These are phyloP conservation scores for Coleophora flavipennella DNA, from an alignment of 2,888 invertebrate species.

Conservation along the genomic window DNA sequence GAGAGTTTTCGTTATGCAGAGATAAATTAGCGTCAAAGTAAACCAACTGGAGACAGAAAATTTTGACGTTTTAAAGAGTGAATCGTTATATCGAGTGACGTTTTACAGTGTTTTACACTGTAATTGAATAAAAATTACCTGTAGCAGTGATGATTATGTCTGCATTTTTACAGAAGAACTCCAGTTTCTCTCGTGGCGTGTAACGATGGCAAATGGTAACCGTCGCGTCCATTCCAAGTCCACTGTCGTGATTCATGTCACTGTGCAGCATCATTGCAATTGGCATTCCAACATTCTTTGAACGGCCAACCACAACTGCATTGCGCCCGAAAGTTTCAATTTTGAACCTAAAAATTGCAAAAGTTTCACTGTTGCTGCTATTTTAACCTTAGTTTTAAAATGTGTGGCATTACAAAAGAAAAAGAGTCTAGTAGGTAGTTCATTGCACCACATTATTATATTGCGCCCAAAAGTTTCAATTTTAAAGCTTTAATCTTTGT, in stretches of 20 bases:
- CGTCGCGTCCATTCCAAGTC: slow-evolving; percentile 85
- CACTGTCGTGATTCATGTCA: slow-evolving; percentile 78
- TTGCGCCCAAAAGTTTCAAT: slow-evolving; percentile 78
- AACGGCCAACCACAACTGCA: slow-evolving; percentile 90
- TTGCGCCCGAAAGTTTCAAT: slow-evolving; percentile 88
- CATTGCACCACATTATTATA: slow-evolving; percentile 90
- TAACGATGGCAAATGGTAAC: slow-evolving; percentile 92
- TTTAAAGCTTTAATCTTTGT: too few species aligned
- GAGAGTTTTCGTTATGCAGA: too few species aligned
- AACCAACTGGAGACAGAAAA: too few species aligned
- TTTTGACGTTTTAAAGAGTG: too few species aligned
- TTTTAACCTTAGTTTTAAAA: background rate
- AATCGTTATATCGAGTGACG: too few species aligned
- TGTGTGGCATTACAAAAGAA: too few species aligned
- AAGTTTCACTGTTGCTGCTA: background rate
- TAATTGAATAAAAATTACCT: slow-evolving; percentile 60
- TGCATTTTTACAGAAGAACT: slow-evolving; percentile 78
- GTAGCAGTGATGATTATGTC: slow-evolving; percentile 86
- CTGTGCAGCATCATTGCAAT: slow-evolving; percentile 88
- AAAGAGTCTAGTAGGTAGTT: too few species aligned
- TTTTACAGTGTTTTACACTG: too few species aligned
- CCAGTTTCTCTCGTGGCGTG: slow-evolving; percentile 85
- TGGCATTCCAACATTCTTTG: slow-evolving; percentile 94
- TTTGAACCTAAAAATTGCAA: slow-evolving; percentile 45
- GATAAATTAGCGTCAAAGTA: too few species aligned